Percentiles rank a stretch among this genome's conserved stretches.
Conservation (phyloP, 2,113 vertebrate genomes). For the Rhinopithecus roxellana region DNA sequence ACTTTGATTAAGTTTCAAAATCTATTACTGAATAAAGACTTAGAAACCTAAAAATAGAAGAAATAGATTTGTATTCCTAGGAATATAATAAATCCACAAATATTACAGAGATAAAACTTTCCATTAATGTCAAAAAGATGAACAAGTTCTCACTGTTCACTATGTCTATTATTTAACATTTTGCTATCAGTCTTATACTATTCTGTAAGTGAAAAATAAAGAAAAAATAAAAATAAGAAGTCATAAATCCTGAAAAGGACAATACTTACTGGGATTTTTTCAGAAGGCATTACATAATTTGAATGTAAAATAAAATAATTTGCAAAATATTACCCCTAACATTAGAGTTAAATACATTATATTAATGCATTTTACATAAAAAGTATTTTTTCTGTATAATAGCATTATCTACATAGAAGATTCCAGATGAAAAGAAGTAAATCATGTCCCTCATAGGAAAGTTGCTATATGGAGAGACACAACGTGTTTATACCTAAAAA, state of each 20-base stretch:
- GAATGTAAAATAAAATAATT: neutral
- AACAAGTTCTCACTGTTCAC: neutral
- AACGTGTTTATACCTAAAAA: neutral
- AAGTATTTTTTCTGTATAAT: neutral
- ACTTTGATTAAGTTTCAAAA: conserved; percentile 58
- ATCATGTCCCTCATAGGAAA: neutral
- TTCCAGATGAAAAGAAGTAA: neutral
- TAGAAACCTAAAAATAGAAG: conserved; percentile 61
- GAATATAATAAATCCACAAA: conserved; percentile 49
- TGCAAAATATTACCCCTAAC: neutral
- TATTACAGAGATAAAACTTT: conserved; percentile 51
- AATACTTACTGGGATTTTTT: neutral
- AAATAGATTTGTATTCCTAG: conserved; percentile 32
- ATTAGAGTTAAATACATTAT: neutral
- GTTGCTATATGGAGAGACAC: neutral
- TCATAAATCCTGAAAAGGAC: neutral
- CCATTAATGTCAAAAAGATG: conserved; percentile 63
- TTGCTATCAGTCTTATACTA: neutral
- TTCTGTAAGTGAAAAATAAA: neutral
- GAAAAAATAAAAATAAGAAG: neutral
- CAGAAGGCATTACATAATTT: neutral
- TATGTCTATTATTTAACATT: conserved; percentile 19
- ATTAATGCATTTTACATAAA: neutral
- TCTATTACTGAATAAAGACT: conserved; percentile 45
- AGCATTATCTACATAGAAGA: neutral